Percentiles rank a stretch among this genome's conserved stretches.
Conservation (phyloP, 2,797 vertebrate species). For the Gallinago stenura region DNA sequence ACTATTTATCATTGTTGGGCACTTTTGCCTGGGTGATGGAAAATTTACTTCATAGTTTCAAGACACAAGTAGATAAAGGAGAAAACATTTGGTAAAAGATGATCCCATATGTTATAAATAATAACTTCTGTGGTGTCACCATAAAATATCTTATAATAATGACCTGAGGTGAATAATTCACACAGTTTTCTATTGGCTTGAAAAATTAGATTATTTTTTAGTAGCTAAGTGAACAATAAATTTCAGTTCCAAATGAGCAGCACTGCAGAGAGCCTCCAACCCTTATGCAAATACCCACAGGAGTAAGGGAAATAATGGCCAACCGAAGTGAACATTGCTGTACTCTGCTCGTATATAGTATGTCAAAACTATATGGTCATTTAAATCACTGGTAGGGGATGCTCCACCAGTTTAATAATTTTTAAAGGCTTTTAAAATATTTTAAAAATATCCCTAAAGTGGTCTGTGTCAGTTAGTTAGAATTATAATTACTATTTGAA, state of each 20-base stretch:
- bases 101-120: constrained; percentile 33
- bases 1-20: constrained; percentile 74
- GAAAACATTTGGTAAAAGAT: constrained; percentile 72
- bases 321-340: not conserved
- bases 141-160: constrained; percentile 7
- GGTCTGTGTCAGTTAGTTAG: not conserved
- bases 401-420: not conserved
- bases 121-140: not conserved
- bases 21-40: constrained; percentile 53
- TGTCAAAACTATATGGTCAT: not conserved
- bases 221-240: constrained; percentile 33
- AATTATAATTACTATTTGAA: not conserved
- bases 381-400: not conserved
- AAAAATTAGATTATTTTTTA: constrained; percentile 47
- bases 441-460: not conserved
- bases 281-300: not conserved
- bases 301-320: not conserved
- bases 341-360: fast-evolving
- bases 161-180: constrained; percentile 3
- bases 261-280: not conserved
- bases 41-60: constrained; percentile 75
- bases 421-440: not conserved
- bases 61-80: constrained; percentile 75
- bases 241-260: constrained; percentile 20
- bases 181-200: not conserved